Evolutionary conservation across 2,888 invertebrate genomes (phyloP), one percentile per base, ranked within the genome.

Genomic region (Melanostoma scalare): DNA sequence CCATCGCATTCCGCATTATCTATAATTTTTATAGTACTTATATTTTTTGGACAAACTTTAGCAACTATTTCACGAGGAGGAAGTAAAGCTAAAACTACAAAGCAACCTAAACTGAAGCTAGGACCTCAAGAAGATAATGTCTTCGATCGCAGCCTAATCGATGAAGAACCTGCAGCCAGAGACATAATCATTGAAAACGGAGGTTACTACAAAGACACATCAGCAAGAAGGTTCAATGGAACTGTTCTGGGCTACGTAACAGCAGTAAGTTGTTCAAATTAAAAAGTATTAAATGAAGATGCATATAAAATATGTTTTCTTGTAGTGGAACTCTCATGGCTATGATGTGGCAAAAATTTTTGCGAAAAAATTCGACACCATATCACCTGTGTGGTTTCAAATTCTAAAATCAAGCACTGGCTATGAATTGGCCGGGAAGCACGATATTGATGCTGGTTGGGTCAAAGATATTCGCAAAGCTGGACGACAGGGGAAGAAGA

Each of bases 351-450:
- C 98, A 0, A 98, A 98, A 91, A 94, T 93, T 71, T 98, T 98
- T 93, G 95, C 94, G 6, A 93, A 95, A 52, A 99, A 99, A 91
- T 96, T 99, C 87, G 95, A 96, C 63, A 95, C 96, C 88, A 94
- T 99, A 33, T 97, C 98, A 0, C 99, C 99, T 0, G 98, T 98
- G 0, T 99, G 99, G 99, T 93, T 99, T 38, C 97, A 98, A 92
- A 92, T 98, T 9, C 93, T 94, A 77, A 92, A 95, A 46, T 94
- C 94, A 75, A 93, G 92, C 10, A 92, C 93, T 73, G 93, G 93
- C 30, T 96, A 95, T 89, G 93, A 94, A 61, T 90, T 96, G 63
- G 93, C 93, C 0, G 95, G 96, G 0, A 92, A 94, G 0, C 97
- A 98, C 91, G 97, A 98, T 92, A 94, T 98, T 61, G 97, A 98